Evolutionary conservation across 2,888 invertebrate genomes (phyloP), one percentile per base, ranked within the genome.

Genomic region (Acleris holmiana): DNA sequence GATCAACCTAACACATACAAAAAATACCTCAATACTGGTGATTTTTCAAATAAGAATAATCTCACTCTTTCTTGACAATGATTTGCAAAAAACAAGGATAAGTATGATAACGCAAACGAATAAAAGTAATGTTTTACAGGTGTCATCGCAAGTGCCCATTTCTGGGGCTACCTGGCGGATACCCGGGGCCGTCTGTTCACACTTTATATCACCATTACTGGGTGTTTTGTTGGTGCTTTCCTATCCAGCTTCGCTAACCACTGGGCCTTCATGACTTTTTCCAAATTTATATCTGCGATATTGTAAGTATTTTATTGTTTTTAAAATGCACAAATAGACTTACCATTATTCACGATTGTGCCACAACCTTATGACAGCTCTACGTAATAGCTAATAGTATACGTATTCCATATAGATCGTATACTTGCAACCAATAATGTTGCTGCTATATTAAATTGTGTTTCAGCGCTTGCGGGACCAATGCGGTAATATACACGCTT

Each of bases 141-240:
- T 53, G 62, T 68, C 18, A 61, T 68, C 41, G 49, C 62, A 15
- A 67, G 68, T 25, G 68, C 68, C 10, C 59, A 67, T 23, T 63
- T 67, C 15, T 68, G 68, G 68, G 68, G 68, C 57, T 68, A 68
- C 57, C 55, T 68, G 15, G 68, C 68, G 0, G 68, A 68, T 35
- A 67, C 68, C 6, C 47, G 63, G 4, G 68, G 68, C 2, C 66
- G 68, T 13, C 25, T 62, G 19, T 63, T 59, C 48, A 63, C 68
- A 6, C 51, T 68, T 8, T 17, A 59, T 4, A 59, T 67, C 13
- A 60, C 62, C 19, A 60, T 66, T n/a, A 48, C 60, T 3, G 68
- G 68, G 15, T 60, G 67, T 4, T 58, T 55, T 2, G 17, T 58
- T 4, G 47, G 41, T 6, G 62, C 63, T 7, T 56, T 61, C 18